Conservation (phyloP, 2,113 vertebrate genomes). For the Coracopsis vasa region DNA sequence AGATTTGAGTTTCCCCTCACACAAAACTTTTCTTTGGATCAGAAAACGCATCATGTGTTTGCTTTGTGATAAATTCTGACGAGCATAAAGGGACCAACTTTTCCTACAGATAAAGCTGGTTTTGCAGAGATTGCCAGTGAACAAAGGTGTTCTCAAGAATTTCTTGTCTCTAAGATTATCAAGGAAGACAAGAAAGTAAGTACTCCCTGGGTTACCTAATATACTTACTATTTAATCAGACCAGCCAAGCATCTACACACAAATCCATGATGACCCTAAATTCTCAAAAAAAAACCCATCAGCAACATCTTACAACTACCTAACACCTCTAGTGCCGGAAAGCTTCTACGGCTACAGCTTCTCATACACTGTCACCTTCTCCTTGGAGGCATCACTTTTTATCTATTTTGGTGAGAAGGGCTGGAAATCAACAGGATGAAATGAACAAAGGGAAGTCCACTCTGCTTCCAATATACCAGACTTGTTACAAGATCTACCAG, state of each 20-base stretch:
- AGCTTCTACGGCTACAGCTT: not conserved
- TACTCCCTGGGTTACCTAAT: not conserved
- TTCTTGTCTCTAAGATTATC: not conserved
- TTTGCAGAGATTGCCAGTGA: not conserved
- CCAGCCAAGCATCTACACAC: not conserved
- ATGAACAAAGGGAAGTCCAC: not conserved
- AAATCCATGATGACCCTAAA: not conserved
- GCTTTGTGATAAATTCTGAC: not conserved
- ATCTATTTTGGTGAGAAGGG: not conserved
- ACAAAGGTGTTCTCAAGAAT: not conserved
- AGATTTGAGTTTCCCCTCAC: not conserved
- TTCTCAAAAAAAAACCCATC: not conserved
- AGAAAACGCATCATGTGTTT: not conserved
- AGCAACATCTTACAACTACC: not conserved
- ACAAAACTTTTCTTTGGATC: not conserved
- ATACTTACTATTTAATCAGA: not conserved
- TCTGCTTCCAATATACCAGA: not conserved
- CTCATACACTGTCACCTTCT: not conserved
- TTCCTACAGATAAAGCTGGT: not conserved
- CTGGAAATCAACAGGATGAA: not conserved
- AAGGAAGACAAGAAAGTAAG: not conserved
- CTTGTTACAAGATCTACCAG: not conserved
- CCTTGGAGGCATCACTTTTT: not conserved
- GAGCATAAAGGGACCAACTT: not conserved
- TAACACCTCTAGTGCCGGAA: not conserved